These are phyloP conservation scores for Umimayanthus chanpuru DNA, from an alignment of 92 coral and sea anemone genomes.

Conservation along the genomic window DNA sequence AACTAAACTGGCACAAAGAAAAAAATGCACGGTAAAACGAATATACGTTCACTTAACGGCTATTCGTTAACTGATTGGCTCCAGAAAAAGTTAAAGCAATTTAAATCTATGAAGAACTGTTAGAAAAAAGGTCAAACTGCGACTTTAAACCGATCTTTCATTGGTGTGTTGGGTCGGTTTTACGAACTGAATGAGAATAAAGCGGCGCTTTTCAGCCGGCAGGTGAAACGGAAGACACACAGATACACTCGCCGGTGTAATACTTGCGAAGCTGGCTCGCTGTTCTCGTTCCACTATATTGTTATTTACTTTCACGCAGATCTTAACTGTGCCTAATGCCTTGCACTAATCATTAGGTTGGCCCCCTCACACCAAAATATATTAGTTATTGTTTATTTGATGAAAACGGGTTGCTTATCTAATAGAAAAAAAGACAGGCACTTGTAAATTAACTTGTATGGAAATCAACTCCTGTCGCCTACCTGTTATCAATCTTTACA, in stretches of 20 bases:
- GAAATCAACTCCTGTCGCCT: constrained; percentile 1
- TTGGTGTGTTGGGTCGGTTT: not conserved
- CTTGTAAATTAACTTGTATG: not conserved
- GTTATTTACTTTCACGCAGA: not conserved
- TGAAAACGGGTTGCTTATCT: not conserved
- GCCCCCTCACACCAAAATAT: not conserved
- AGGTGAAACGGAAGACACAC: not conserved
- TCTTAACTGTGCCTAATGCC: not conserved
- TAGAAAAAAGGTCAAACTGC: not conserved
- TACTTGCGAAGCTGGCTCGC: not conserved
- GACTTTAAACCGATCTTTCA: not conserved
- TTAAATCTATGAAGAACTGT: not conserved
- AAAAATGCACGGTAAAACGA: too few relatives aligned
- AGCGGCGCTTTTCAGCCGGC: not conserved
- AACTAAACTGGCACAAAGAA: too few relatives aligned
- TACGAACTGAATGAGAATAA: too few relatives aligned
- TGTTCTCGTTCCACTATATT: not conserved
- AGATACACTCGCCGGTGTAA: not conserved
- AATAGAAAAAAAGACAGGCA: not conserved
- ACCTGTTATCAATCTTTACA: not conserved
- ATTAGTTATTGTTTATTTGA: not conserved
- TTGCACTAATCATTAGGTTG: not conserved
- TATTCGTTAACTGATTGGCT: too few relatives aligned
- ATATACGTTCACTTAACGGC: too few relatives aligned
- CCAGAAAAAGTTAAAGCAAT: too few relatives aligned